Evolutionary conservation across 2,113 vertebrate genomes (phyloP).

Genomic region (Tragelaphus scriptus): DNA sequence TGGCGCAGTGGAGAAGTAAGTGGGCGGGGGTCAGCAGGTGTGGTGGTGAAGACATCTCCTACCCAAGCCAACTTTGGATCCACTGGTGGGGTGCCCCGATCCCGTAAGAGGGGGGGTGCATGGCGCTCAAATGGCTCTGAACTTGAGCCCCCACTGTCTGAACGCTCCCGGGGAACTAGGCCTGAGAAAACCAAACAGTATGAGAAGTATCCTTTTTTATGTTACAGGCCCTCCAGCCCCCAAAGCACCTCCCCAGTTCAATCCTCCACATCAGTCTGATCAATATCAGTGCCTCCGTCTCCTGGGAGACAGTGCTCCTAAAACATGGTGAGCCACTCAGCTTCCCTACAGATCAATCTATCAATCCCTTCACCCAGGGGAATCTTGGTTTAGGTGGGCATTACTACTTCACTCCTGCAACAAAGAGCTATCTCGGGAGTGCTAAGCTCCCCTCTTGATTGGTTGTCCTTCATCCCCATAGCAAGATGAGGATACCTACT

Average conservation of each 20-base stretch:
- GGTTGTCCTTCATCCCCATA: not conserved
- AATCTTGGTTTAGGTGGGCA: not conserved
- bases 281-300: not conserved
- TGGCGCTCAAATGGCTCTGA: slow-evolving; percentile 92
- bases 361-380: not conserved
- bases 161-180: slow-evolving; percentile 90
- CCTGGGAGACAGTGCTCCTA: not conserved
- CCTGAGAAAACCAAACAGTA: slow-evolving; percentile 73
- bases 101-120: slow-evolving; percentile 76
- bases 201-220: not conserved
- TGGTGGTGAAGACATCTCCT: slow-evolving; percentile 86
- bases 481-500: not conserved
- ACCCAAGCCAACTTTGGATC: slow-evolving; percentile 92
- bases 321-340: not conserved
- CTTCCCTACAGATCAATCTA: not conserved
- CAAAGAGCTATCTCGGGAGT: not conserved
- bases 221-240: not conserved
- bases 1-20: slow-evolving; percentile 86
- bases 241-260: not conserved
- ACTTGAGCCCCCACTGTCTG: slow-evolving; percentile 91
- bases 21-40: slow-evolving; percentile 77
- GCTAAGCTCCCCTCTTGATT: not conserved
- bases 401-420: not conserved
- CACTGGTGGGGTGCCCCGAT: slow-evolving; percentile 91
- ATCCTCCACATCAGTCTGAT: too few relatives aligned